Base-by-base conservation (phyloP, 2,797 vertebrate genomes). In the Spondyliosoma cantharus region DNA sequence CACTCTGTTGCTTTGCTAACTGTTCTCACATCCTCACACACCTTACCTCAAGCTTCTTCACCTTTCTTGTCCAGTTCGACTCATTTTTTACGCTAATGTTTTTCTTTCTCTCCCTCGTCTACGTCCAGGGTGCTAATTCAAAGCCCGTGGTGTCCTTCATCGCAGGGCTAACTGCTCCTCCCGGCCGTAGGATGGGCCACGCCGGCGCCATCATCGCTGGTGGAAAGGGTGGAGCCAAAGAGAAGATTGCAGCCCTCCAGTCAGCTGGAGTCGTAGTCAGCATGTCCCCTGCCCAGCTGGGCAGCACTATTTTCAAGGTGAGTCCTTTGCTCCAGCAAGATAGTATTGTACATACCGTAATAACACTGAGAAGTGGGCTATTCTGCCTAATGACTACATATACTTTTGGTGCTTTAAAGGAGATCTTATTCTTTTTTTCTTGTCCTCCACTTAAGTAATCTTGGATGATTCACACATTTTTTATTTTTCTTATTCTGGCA, bases 91-190 rank as follows among this genome's bases (percentile, higher is more conserved):
- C 13, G 7, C 29, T 61, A n/a, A 58, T 29, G 56, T 67, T 52
- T 70, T 66, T 54, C 22, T 68, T 65, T 32, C 9, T 15, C 19
- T 68, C 27, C 15, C 61, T 69, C 5, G 29, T 59, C 32, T 15
- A 13, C 59, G 0, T 80, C 22, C 90, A 99, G 98, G 98, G 98
- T 86, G 93, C 95, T 60, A 95, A 96, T 2, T 90, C 97, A 76
- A 99, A 99, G 91, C 98, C 98, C 0, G 98, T 99, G 53, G 98
- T 99, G 91, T 99, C 98, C 4, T 99, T 99, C 93, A 99, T 99
- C 16, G 98, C 98, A 2, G 98, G 98, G 24, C 94, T 99, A 77
- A 99, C 98, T 0, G 98, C 98, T 57, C 98, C 98, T 58, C 97
- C 98, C 0, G 98, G 98, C 72, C 95, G 98, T 61, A 94, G 98